These are phyloP conservation scores for Charaxes varanes DNA, from an alignment of 1,140 invertebrate genomes.

Conservation along the genomic window DNA sequence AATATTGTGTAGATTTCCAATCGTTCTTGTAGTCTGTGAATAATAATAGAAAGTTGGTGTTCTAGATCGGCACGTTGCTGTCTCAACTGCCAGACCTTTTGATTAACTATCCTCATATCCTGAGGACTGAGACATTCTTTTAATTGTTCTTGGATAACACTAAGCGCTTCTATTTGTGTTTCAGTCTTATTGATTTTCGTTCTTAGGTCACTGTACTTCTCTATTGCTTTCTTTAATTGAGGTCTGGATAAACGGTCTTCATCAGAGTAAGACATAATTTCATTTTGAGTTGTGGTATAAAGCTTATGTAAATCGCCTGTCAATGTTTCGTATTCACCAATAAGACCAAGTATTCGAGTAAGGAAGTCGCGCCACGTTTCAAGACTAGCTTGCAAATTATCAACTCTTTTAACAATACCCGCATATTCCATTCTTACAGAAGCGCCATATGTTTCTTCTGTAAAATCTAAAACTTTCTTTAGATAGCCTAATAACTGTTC, in stretches of 20 bases:
- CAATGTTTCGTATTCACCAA: conserved; percentile 76
- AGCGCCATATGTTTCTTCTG: conserved; percentile 83
- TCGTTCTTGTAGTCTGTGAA: conserved; percentile 84
- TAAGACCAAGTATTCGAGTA: conserved; percentile 76
- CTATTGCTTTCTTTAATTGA: conserved; percentile 74
- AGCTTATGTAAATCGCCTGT: conserved; percentile 73
- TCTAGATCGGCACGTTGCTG: conserved; percentile 88
- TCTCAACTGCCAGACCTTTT: conserved; percentile 82
- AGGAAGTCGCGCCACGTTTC: conserved; percentile 88
- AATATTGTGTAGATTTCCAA: conserved; percentile 83
- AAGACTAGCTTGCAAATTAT: conserved; percentile 85
- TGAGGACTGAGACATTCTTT: conserved; percentile 89
- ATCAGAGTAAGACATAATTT: conserved; percentile 69
- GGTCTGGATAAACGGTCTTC: conserved; percentile 58
- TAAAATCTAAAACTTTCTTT: conserved; percentile 80
- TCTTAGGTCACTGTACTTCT: conserved; percentile 76
- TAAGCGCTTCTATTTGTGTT: conserved; percentile 79
- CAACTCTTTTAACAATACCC: conserved; percentile 82
- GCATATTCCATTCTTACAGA: conserved; percentile 88
- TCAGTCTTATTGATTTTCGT: conserved; percentile 75
- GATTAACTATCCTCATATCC: conserved; percentile 89
- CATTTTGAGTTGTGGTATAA: conserved; percentile 76
- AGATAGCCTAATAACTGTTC: conserved; percentile 80
- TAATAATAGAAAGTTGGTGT: conserved; percentile 83
- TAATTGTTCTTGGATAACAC: conserved; percentile 85